Evolutionary conservation across 1,140 invertebrate species (phyloP), one percentile per base, ranked within the genome.

Genomic region (Temnothorax longispinosus): DNA sequence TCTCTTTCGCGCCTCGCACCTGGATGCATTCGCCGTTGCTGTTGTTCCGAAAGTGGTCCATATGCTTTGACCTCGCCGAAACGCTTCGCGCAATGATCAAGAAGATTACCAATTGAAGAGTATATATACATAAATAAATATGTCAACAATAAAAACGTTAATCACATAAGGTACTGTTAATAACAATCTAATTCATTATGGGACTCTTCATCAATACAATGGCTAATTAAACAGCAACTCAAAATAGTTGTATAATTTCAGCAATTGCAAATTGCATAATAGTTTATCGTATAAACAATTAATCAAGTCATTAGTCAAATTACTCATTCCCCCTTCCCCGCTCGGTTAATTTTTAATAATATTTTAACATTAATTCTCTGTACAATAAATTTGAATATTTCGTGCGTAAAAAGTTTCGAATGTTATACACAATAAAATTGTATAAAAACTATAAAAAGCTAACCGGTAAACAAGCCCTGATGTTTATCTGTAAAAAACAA

Each of bases 301-400:
- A 82, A 82, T 82, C 41, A 74, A 41, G 38, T 62, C 67, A 74
- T 47, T 74, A 38, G 18, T 35, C 32, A 54, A 58, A 41, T 81
- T 10, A 60, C 11, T 47, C 27, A 38, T 13, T 52, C 10, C 27
- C 27, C 27, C 27, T 27, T 0, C 27, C 27, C 27, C 1, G 13
- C 8, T 11, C 7, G 7, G 18, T 84, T 84, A 82, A 82, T 82
- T 72, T 58, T 71, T 82, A 32, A 82, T 60, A 27, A 60, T 72
- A 38, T 3, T 27, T 27, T 38, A 69, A 44, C n/a, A 69, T 15
- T 5, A 18, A 18, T 41, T 72, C 50, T 58, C 41, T 47, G n/a
- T 41, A 50, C 8, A 18, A 60, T 81, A 71, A 56, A 82, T 58
- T 84, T 60, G 2, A 60, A 4, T 47, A 21, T 11, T 47, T 3